phyloP scores from a whole-genome alignment of 30 jellyfish, hydroid and myxozoan species.

The Nemopilema nomurai region DNA sequence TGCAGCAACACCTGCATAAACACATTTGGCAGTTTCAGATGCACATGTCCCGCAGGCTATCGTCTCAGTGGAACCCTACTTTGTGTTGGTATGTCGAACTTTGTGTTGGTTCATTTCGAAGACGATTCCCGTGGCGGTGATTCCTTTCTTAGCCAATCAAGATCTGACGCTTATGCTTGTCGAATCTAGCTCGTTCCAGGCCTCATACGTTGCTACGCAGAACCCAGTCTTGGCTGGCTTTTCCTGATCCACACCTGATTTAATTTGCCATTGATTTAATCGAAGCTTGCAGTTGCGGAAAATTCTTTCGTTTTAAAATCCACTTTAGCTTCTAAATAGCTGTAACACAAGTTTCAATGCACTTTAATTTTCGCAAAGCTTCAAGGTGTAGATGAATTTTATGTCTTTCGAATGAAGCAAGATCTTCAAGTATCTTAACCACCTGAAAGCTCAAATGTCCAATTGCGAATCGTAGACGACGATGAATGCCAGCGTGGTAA shows the following conservation, averaged over 20 bases:
- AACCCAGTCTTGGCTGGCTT: not conserved
- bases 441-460: no score
- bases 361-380: no score
- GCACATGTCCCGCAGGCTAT: slow-evolving; percentile 75
- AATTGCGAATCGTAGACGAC: slow-evolving; percentile 27
- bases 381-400: no score
- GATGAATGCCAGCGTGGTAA: slow-evolving; percentile 72
- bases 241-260: not conserved
- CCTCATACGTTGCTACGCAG: not conserved
- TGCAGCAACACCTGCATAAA: slow-evolving; percentile 76
- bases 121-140: not conserved
- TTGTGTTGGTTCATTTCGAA: not conserved
- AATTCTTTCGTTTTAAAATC: no score
- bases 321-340: no score
- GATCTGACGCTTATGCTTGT: not conserved
- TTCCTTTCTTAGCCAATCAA: not conserved
- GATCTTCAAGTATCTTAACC: no score
- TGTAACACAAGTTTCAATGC: no score
- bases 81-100: slow-evolving; percentile 73
- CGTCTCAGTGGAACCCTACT: slow-evolving; percentile 22
- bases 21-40: slow-evolving; percentile 71
- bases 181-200: not conserved
- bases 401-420: no score
- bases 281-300: not conserved
- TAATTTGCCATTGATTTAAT: not conserved